These are phyloP conservation scores for Thalassophryne amazonica DNA, from an alignment of 2,797 vertebrate species.

Conservation along the genomic window DNA sequence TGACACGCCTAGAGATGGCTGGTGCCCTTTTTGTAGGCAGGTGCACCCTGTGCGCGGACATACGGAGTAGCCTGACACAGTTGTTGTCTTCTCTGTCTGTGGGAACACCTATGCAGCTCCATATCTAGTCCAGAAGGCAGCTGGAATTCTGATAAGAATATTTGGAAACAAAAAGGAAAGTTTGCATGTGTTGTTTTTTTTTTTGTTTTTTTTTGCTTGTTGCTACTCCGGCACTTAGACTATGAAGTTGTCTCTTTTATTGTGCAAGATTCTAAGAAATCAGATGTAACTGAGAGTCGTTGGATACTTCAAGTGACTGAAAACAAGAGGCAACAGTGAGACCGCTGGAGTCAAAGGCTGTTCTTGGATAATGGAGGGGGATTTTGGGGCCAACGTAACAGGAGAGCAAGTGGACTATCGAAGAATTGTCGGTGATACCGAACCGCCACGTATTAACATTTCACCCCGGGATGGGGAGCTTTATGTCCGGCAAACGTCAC, in stretches of 20 bases:
- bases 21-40: conserved; percentile 61
- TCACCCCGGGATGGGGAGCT: conserved; percentile 28
- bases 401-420: conserved; percentile 59
- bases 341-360: conserved; percentile 6
- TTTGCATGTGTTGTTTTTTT: not conserved
- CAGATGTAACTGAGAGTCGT: conserved; percentile 4
- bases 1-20: conserved; percentile 64
- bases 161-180: conserved; percentile 5
- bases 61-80: conserved; percentile 15
- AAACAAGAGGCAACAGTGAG: not conserved
- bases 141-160: conserved; percentile 29
- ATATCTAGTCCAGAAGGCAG: conserved; percentile 18
- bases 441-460: not conserved
- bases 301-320: conserved; percentile 10
- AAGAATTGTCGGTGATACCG: conserved; percentile 66
- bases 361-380: conserved; percentile 74
- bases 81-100: conserved; percentile 7
- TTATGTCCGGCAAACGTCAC: conserved; percentile 32
- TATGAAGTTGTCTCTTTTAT: not conserved
- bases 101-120: conserved; percentile 24
- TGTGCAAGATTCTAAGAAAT: not conserved
- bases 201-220: conserved; percentile 22
- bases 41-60: conserved; percentile 61
- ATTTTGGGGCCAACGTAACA: conserved; percentile 29
- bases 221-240: not conserved